phyloP scores from a whole-genome alignment of 1,140 invertebrate species.

The Drosophila aff. region DNA sequence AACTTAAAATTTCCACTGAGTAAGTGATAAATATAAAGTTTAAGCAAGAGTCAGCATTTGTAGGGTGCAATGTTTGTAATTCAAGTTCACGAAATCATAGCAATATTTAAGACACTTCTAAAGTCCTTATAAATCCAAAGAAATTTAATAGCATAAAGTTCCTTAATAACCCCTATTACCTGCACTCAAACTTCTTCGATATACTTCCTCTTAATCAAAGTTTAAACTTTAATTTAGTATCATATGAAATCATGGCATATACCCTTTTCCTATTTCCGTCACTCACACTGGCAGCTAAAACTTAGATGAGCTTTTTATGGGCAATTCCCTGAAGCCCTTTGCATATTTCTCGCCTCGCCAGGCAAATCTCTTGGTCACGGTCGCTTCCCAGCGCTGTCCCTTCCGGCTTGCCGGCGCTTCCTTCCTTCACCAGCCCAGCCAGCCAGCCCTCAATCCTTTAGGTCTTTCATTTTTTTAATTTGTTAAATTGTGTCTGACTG shows the following conservation, averaged over 20 bases:
- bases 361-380: slow-evolving; percentile 59
- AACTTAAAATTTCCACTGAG: not conserved
- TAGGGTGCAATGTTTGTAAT: not conserved
- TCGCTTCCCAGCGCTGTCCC: slow-evolving; percentile 42
- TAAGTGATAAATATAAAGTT: slow-evolving; percentile 11
- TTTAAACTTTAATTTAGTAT: slow-evolving; percentile 9
- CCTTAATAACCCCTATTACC: not conserved
- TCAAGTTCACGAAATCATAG: not conserved
- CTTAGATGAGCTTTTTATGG: slow-evolving; percentile 52
- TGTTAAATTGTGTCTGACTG: slow-evolving; percentile 74
- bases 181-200: not conserved
- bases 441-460: slow-evolving; percentile 38
- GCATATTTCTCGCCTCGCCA: slow-evolving; percentile 57
- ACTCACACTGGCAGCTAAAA: slow-evolving; percentile 12
- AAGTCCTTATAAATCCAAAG: not conserved
- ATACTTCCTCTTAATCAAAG: slow-evolving; percentile 31
- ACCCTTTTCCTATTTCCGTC: slow-evolving; percentile 5
- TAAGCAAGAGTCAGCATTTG: too few species aligned
- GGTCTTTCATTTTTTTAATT: slow-evolving; percentile 69
- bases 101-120: not conserved
- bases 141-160: not conserved
- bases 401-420: slow-evolving; percentile 58
- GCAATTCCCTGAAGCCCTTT: slow-evolving; percentile 33
- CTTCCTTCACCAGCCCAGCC: slow-evolving; percentile 8
- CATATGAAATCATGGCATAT: slow-evolving; percentile 7